Percentiles rank a stretch among this genome's conserved stretches.
Evolutionary conservation across 2,888 invertebrate genomes (phyloP).

Genomic region (Aphidius colemani): DNA sequence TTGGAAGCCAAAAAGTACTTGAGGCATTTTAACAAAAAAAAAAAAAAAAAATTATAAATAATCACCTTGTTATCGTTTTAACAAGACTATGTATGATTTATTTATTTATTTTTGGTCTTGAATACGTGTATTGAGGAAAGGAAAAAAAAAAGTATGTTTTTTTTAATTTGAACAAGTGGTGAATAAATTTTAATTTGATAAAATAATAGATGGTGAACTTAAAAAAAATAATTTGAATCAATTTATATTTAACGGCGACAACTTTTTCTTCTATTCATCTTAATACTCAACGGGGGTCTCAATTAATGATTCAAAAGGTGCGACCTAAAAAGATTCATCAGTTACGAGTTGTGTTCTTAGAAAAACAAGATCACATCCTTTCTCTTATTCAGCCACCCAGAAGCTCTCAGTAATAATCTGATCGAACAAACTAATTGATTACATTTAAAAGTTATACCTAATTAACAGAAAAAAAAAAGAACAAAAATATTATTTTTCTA

Average conservation of each 20-base stretch:
- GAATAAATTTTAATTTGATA: no score
- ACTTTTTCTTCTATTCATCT: slow-evolving; percentile 32
- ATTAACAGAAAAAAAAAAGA: slow-evolving; percentile 2
- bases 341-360: slow-evolving; percentile 1
- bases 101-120: no score
- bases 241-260: no score
- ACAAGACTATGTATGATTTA: no score
- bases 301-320: slow-evolving; percentile 38
- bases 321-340: slow-evolving; percentile 15
- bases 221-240: no score
- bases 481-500: no score
- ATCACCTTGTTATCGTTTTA: slow-evolving; percentile 43
- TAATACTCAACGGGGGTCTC: slow-evolving; percentile 31
- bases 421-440: slow-evolving; percentile 9
- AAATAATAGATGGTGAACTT: no score
- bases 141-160: no score
- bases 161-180: no score
- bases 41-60: slow-evolving; percentile 33
- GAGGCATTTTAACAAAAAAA: slow-evolving; percentile 26
- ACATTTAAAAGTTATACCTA: slow-evolving; percentile 6
- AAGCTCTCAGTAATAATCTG: slow-evolving; percentile 16
- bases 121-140: no score
- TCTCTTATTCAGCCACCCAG: slow-evolving; percentile 24
- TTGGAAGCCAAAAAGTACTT: slow-evolving; percentile 38
- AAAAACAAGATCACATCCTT: slow-evolving; percentile 24